Conservation (phyloP, 2,113 vertebrate species). For the Delphinapterus leucas region DNA sequence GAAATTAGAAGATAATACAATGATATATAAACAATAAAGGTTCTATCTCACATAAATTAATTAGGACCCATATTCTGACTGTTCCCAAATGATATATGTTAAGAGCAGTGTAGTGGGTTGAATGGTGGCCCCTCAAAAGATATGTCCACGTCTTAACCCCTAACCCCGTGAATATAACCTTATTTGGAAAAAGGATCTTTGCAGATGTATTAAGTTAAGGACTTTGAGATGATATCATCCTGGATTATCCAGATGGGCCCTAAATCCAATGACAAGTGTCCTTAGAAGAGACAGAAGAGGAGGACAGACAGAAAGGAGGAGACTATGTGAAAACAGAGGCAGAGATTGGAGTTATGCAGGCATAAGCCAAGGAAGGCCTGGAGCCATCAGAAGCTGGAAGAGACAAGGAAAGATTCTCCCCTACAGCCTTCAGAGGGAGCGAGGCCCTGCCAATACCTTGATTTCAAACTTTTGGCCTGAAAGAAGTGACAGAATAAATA, state of each 20-base stretch:
- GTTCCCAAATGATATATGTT: background rate
- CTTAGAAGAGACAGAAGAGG: background rate
- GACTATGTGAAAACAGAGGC: background rate
- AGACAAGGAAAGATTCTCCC: background rate
- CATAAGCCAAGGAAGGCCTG: background rate
- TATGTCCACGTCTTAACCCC: background rate
- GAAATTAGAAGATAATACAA: background rate
- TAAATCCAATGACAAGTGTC: background rate
- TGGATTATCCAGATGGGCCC: background rate
- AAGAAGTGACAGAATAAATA: background rate
- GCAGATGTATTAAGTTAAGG: background rate
- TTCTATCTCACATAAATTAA: background rate
- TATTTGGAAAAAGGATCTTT: background rate
- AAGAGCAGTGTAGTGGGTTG: background rate
- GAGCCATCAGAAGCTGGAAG: background rate
- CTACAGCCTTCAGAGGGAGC: background rate
- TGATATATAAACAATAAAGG: background rate
- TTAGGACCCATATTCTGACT: background rate
- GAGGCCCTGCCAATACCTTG: background rate
- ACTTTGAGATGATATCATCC: background rate
- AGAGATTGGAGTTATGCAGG: background rate
- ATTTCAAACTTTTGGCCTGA: background rate
- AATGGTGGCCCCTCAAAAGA: background rate
- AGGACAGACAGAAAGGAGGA: background rate
- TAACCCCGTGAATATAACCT: background rate